Conservation (phyloP, 2,797 vertebrate genomes). For the Garrulus glandarius region DNA sequence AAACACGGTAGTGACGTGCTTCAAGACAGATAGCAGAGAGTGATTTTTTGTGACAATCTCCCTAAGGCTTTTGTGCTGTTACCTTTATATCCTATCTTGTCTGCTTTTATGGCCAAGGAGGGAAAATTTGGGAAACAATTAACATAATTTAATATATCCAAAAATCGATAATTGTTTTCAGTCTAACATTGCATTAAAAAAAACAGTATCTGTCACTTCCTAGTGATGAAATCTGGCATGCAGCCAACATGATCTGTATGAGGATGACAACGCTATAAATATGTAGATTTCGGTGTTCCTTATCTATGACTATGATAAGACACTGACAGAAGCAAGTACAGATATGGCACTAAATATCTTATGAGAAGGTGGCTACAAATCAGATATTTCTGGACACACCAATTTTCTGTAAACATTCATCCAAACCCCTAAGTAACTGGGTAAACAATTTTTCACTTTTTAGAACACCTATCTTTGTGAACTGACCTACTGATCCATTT, state of each 20-base stretch:
- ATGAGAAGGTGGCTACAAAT: slow-evolving; percentile 21
- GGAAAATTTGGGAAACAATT: slow-evolving; percentile 99
- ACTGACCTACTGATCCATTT: background rate
- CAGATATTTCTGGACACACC: slow-evolving; percentile 30
- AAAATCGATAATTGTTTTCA: slow-evolving; percentile 78
- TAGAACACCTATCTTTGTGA: background rate
- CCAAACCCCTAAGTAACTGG: background rate
- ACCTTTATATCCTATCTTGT: slow-evolving; percentile 99
- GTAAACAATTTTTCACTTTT: background rate
- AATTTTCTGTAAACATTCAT: slow-evolving; percentile 1
- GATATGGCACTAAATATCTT: slow-evolving; percentile 23
- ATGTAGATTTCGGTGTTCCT: slow-evolving; percentile 51
- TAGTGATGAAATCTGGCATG: slow-evolving; percentile 79
- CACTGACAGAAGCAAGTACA: slow-evolving; percentile 63
- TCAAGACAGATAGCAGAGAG: slow-evolving; percentile 93
- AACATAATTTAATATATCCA: slow-evolving; percentile 86
- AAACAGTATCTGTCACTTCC: slow-evolving; percentile 67
- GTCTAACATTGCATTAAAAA: slow-evolving; percentile 75
- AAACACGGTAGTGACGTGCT: slow-evolving; percentile 99
- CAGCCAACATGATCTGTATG: slow-evolving; percentile 77
- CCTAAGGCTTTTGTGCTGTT: slow-evolving; percentile 94
- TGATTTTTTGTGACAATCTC: slow-evolving; percentile 97
- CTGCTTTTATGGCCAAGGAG: slow-evolving; percentile 98
- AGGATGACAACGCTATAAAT: slow-evolving; percentile 69
- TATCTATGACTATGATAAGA: slow-evolving; percentile 60